Evolutionary conservation across 2,113 vertebrate genomes (phyloP), one percentile per base, ranked within the genome.

Genomic region (Geococcyx californianus): DNA sequence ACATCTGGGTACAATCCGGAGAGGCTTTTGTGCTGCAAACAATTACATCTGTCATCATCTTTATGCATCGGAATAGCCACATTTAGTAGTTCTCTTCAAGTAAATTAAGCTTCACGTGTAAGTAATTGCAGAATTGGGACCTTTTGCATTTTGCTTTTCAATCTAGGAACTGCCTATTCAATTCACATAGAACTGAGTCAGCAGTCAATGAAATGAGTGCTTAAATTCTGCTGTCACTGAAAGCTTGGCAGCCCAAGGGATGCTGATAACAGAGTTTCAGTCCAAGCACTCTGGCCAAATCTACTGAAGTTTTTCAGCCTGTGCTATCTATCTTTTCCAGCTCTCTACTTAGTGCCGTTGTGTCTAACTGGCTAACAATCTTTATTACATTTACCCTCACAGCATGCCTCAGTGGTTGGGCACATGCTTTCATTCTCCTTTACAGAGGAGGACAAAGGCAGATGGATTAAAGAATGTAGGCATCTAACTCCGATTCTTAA

Each of bases 201-300:
- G 93, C 92, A 96, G 92, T 96, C 90, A 93, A 84, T 90, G 56
- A 88, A 96, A 94, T 40, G 64, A 86, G 47, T 87, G 80, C 88
- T 93, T 93, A 95, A 96, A 96, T 97, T 96, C 60, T 92, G 76
- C 86, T 94, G 89, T 84, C 77, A 85, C 74, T 89, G 84, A 87
- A 93, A 94, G 45, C 74, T 94, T 94, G 94, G 91, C 94, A 97
- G 87, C 58, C 77, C 87, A 89, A 84, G 56, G 67, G 87, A 87
- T 96, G 83, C 77, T 93, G 93, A 87, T 91, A 96, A 87, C 80
- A 82, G 45, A 92, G 74, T 91, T 95, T 77, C 84, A 85, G 52
- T 87, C 69, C 74, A 89, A 93, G 58, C n/a, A n/a, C 80, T 89
- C 76, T n/a, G 12, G 72, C 93, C 64, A 92, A 89, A 93, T 84